Conservation (phyloP, 2,797 vertebrate genomes). For the Leptatherina wallacei region DNA sequence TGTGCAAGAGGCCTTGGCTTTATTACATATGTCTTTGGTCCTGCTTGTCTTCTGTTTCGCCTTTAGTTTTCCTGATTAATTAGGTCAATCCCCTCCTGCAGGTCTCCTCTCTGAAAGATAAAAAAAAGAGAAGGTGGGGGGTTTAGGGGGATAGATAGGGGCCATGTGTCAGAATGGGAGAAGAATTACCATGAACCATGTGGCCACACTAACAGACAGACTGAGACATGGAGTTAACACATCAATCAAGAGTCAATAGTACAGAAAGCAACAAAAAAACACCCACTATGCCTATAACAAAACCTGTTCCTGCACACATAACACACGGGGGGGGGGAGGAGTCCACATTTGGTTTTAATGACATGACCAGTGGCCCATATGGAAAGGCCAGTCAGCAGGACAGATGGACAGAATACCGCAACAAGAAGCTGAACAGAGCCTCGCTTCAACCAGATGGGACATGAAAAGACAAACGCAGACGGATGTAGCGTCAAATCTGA, state of each 20-base stretch:
- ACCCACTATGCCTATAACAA: constrained; percentile 7
- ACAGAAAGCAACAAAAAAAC: constrained; percentile 15
- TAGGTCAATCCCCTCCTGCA: constrained; percentile 77
- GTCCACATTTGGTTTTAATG: constrained; percentile 57
- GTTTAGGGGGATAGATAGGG: constrained; percentile 46
- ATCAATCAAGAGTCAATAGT: constrained; percentile 44
- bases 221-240: constrained; percentile 50
- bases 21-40: constrained; percentile 28
- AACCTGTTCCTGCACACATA: constrained; percentile 34
- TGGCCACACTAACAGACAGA: constrained; percentile 66
- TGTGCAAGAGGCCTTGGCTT: constrained; percentile 31
- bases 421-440: constrained; percentile 52
- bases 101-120: constrained; percentile 71
- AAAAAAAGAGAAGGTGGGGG: constrained; percentile 25
- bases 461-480: constrained; percentile 44
- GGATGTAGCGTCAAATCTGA: constrained; percentile 58
- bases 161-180: constrained; percentile 78
- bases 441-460: constrained; percentile 58
- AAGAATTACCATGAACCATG: constrained; percentile 73
- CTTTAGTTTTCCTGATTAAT: constrained; percentile 40
- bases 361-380: constrained; percentile 61
- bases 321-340: background rate
- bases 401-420: constrained; percentile 72
- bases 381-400: constrained; percentile 50
- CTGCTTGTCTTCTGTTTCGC: constrained; percentile 14